Base-by-base conservation (phyloP, 2,797 vertebrate genomes). In the Periophthalmus magnuspinnatus region DNA sequence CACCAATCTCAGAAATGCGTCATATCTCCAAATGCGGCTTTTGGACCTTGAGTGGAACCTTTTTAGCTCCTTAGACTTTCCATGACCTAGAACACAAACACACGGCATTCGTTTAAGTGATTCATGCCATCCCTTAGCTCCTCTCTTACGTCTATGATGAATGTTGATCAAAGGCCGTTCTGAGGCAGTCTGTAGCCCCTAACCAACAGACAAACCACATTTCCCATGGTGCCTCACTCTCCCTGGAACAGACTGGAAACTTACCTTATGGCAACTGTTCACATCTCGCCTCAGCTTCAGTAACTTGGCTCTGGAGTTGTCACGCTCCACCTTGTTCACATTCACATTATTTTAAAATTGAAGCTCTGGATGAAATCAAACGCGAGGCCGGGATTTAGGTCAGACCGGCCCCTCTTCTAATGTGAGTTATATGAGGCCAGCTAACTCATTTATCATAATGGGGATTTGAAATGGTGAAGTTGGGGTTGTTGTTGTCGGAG, bases 391-490 rank as follows among this genome's bases (percentile, higher is more conserved):
- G 78, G 85, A 89, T 88, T 72, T 84, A 76, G 80, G 83, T 86
- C 84, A 85, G 76, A 58, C 80, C 72, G 71, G 81, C 85, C 78
- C 83, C 73, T 76, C 54, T 65, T 52, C 38, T 74, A 72, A 87
- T 54, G 81, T 75, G 74, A 86, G 82, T 82, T 88, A 86, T 87
- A 85, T 48, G 77, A 78, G 70, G 69, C 68, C 65, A 64, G 76
- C 75, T 82, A 73, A 88, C 89, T 90, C 80, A 88, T 90, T 88
- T 84, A 85, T 85, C 59, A 63, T 71, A 81, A 84, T 80, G 71
- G 81, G 57, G 75, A 70, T 75, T 72, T 68, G 66, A 62, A 38
- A 71, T 72, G 70, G 69, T 75, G 63, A 68, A 67, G 67, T 65
- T 67, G 68, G 36, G 22, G 61, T 67, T 80, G 67, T 70, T 68